Conservation (phyloP, 1,140 invertebrate species). For the Thaumetopoea pityocampa region DNA sequence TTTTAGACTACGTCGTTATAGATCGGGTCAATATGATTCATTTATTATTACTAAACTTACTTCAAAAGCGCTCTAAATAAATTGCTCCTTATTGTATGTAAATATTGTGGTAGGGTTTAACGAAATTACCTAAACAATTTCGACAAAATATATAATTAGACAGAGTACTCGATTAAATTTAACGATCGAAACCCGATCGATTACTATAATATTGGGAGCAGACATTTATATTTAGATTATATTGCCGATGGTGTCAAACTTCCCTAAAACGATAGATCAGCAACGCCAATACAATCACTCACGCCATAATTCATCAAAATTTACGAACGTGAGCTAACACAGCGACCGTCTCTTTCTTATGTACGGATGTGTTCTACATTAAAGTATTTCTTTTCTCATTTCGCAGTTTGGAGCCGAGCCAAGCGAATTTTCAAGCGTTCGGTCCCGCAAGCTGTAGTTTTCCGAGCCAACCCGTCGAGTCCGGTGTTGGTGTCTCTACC, state of each 20-base stretch:
- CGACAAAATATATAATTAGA: too few species aligned
- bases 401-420: conserved; percentile 75
- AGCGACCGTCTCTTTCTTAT: conserved; percentile 58
- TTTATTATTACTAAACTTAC: too few species aligned
- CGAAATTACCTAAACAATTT: too few species aligned
- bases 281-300: conserved; percentile 63
- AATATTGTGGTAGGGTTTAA: conserved; percentile 13
- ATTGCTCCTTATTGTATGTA: too few species aligned
- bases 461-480: conserved; percentile 64
- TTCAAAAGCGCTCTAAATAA: too few species aligned
- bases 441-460: conserved; percentile 67
- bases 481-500: conserved; percentile 53
- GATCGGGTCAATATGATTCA: not conserved
- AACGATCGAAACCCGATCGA: conserved; percentile 20
- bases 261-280: conserved; percentile 55
- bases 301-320: conserved; percentile 64
- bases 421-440: conserved; percentile 73
- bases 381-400: conserved; percentile 73
- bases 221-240: conserved; percentile 56
- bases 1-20: conserved; percentile 5
- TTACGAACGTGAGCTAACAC: conserved; percentile 57
- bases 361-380: conserved; percentile 56
- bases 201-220: conserved; percentile 19
- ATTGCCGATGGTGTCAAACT: conserved; percentile 55
- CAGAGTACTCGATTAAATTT: too few species aligned